Percentiles rank a stretch among this genome's conserved stretches.
These are phyloP conservation scores for Natrix natrix DNA, from an alignment of 2,797 vertebrate species.

Conservation along the genomic window DNA sequence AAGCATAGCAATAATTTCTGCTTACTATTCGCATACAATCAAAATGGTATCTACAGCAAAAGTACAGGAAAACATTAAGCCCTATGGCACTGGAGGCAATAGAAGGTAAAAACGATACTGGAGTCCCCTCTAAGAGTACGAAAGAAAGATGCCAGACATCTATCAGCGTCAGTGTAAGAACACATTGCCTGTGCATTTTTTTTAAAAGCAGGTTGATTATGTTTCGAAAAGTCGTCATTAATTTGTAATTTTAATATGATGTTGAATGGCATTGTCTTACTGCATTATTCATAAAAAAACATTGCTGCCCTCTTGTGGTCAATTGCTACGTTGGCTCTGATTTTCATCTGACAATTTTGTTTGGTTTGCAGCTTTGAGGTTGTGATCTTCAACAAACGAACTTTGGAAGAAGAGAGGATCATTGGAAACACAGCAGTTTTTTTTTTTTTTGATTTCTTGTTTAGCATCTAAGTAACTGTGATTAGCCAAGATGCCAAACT, in stretches of 20 bases:
- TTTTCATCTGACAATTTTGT: slow-evolving; percentile 8
- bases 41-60: slow-evolving; percentile 39
- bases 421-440: background rate
- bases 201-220: slow-evolving; percentile 33
- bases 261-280: slow-evolving; percentile 52
- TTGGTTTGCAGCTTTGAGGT: slow-evolving; percentile 14
- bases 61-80: slow-evolving; percentile 27
- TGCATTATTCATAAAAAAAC: slow-evolving; percentile 80
- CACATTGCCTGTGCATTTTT: fast-evolving
- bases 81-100: background rate
- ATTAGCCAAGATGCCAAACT: background rate
- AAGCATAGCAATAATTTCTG: slow-evolving; percentile 61
- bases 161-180: background rate
- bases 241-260: slow-evolving; percentile 57
- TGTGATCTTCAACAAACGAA: background rate
- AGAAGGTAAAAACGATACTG: background rate
- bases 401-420: background rate
- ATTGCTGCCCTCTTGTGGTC: slow-evolving; percentile 85
- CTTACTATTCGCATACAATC: slow-evolving; percentile 58
- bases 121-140: fast-evolving
- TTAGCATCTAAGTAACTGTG: background rate
- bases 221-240: slow-evolving; percentile 52
- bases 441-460: background rate
- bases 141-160: background rate
- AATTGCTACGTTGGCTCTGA: slow-evolving; percentile 37